Evolutionary conservation across 1,140 invertebrate genomes (phyloP).

Genomic region (Platorchestia sp.): DNA sequence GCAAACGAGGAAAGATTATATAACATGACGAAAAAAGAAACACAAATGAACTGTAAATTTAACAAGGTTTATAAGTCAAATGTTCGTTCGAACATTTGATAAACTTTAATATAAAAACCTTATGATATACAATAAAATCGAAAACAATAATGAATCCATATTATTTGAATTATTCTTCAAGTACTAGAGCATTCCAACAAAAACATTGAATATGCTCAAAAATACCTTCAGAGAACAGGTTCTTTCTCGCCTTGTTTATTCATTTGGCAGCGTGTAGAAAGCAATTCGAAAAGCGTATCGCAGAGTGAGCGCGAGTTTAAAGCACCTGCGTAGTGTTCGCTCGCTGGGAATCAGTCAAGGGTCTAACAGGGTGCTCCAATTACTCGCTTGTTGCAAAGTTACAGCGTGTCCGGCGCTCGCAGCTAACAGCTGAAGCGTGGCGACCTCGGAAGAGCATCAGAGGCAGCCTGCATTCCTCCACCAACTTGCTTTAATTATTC

Average conservation of each 20-base stretch:
- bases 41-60: neutral
- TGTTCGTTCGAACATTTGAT: neutral
- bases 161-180: neutral
- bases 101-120: neutral
- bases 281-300: neutral
- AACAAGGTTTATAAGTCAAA: neutral
- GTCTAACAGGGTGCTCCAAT: constrained; percentile 24
- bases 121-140: neutral
- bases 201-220: neutral
- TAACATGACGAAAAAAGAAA: neutral
- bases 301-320: neutral
- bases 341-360: constrained; percentile 4
- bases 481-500: constrained; percentile 55
- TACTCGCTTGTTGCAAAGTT: constrained; percentile 42
- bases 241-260: neutral
- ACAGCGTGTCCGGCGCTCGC: constrained; percentile 22
- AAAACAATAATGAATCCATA: too few species aligned
- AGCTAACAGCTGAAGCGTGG: constrained; percentile 40
- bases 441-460: constrained; percentile 41
- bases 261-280: neutral
- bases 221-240: neutral
- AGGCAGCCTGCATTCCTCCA: constrained; percentile 47
- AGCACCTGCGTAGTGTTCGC: neutral
- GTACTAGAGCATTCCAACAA: neutral
- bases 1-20: neutral